These are phyloP conservation scores for Liposcelis brunnea DNA, from an alignment of 2,888 invertebrate genomes.

Conservation along the genomic window DNA sequence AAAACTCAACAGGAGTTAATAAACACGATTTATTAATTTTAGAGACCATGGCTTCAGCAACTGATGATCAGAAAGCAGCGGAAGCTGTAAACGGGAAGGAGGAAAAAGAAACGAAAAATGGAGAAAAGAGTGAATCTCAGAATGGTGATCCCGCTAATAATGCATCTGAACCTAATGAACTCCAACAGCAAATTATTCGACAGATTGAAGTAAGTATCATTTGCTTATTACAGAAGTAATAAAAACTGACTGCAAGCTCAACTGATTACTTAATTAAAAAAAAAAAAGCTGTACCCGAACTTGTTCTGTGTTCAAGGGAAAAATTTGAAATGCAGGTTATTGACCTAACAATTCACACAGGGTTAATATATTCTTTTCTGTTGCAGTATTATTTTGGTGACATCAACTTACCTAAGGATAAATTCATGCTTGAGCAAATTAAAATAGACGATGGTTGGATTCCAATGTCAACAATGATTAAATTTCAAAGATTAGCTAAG, in stretches of 20 bases:
- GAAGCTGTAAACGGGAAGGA: constrained; percentile 11
- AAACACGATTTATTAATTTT: no score
- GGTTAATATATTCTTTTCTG: constrained; percentile 14
- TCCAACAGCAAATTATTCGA: constrained; percentile 45
- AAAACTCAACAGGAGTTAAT: no score
- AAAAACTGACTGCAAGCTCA: not conserved
- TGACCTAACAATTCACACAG: no score
- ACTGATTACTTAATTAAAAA: not conserved
- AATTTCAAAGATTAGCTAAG: constrained; percentile 69
- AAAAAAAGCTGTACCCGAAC: not conserved
- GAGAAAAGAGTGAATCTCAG: constrained; percentile 13
- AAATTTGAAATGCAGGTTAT: no score
- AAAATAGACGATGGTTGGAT: constrained; percentile 85
- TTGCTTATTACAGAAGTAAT: not conserved
- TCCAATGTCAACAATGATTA: constrained; percentile 60
- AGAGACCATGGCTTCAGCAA: no score
- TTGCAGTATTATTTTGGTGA: constrained; percentile 68
- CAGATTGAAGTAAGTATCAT: constrained; percentile 30
- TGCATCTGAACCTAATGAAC: constrained; percentile 19
- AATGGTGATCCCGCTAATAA: not conserved
- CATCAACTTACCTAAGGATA: constrained; percentile 78
- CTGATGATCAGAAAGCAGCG: no score
- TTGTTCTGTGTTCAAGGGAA: constrained; percentile 9
- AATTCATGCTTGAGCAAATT: constrained; percentile 77
- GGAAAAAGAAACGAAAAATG: constrained; percentile 21